Percentiles rank a stretch among this genome's conserved stretches.
phyloP scores from a whole-genome alignment of 2,113 vertebrate genomes.

The Platysteira castanea region DNA sequence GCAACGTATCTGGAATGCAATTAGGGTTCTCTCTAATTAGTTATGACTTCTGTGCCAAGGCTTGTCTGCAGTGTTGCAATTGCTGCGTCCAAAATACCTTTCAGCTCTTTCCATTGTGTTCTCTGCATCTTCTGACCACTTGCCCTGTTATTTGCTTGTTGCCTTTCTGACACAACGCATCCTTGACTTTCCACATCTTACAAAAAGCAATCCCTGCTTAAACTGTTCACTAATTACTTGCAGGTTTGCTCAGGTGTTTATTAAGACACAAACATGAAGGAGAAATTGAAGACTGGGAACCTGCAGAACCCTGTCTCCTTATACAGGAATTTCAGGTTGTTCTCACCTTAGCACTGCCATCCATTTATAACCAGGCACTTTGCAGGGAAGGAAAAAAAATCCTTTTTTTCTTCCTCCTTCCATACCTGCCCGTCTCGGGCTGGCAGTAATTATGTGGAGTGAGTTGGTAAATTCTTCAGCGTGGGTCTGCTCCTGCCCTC shows the following conservation, averaged over 20 bases:
- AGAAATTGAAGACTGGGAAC: neutral
- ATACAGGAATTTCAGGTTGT: neutral
- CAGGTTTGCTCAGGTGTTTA: neutral
- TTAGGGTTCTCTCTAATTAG: neutral
- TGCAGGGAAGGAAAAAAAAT: neutral
- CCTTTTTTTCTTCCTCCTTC: neutral
- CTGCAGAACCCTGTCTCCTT: neutral
- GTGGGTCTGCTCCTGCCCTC: neutral
- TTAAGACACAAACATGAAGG: neutral
- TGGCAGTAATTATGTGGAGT: conserved; percentile 8
- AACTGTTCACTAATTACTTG: neutral
- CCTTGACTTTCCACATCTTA: neutral
- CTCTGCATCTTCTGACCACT: neutral
- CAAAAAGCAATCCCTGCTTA: neutral
- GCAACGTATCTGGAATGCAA: neutral
- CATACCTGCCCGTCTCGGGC: neutral
- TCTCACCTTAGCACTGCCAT: neutral
- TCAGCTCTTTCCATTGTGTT: neutral
- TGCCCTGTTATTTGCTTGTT: neutral
- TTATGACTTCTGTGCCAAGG: neutral
- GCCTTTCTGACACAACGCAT: neutral
- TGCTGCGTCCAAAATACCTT: neutral
- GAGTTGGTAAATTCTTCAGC: conserved; percentile 20
- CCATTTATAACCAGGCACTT: conserved; percentile 40
- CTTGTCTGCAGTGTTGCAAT: neutral